Base-by-base conservation (phyloP, 1,140 invertebrate genomes). In the Pararge aegeria region DNA sequence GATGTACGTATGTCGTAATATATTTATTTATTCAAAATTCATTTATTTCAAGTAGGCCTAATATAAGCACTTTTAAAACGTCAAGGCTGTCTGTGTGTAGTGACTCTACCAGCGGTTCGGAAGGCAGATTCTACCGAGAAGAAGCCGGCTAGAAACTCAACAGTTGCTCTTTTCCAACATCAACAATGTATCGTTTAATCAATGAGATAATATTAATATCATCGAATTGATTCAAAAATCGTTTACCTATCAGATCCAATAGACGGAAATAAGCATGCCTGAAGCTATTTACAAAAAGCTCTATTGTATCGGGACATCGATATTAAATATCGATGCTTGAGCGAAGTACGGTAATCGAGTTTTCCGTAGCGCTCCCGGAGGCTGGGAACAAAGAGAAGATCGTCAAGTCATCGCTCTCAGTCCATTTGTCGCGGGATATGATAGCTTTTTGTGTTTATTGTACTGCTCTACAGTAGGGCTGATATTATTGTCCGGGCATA, bases 401-500 rank as follows among this genome's bases (percentile, higher is more conserved):
- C 67, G 74, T 42, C 70, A 50, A 79, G 72, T 81, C 78, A 79
- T 79, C 76, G 66, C 65, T 52, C 57, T 42, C 67, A 60, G 60
- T 79, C 66, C 72, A 77, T 75, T 79, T 69, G 77, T 80, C 74
- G 72, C 70, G 64, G 68, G 50, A 61, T 46, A 58, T 55, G 53
- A 61, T 70, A 53, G 56, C 52, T 68, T 71, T 68, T 68, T 68
- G 24, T 68, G 50, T 70, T 53, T 55, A 50, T 55, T 54, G 48
- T 37, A 30, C 24, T 38, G 24, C 18, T 9, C 42, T 20, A 46
- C 16, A 15, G 38, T 20, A 46, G 19, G 42, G 42, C 42, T 46
- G 42, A 46, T 20, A 46, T 21, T 20, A 42, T 37, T 12, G 34
- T 2, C 34, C 24, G 24, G 24, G 2, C 24, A 7, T 24, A 24